phyloP scores from a whole-genome alignment of 92 coral and sea anemone genomes.

The Porites cylindrica region DNA sequence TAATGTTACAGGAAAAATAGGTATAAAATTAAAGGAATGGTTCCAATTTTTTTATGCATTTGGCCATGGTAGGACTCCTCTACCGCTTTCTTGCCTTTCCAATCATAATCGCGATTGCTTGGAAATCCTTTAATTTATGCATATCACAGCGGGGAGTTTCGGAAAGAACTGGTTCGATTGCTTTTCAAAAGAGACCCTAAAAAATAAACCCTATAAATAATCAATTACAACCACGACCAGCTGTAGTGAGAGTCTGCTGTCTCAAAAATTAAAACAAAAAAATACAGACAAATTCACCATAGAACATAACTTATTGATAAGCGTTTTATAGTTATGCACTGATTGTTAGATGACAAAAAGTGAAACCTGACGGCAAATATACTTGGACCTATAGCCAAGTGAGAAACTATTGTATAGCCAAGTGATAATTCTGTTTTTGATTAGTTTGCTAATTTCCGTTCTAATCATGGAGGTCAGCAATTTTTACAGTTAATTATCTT shows the following conservation, averaged over 20 bases:
- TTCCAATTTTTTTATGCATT: conserved; percentile 26
- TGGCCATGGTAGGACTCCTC: conserved; percentile 18
- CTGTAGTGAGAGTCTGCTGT: neutral
- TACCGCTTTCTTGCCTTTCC: conserved; percentile 36
- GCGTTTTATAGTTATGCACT: too few relatives aligned
- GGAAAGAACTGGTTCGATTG: conserved; percentile 41
- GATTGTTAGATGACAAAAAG: too few relatives aligned
- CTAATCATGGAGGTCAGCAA: too few relatives aligned
- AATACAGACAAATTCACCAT: too few relatives aligned
- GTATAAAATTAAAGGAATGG: conserved; percentile 12
- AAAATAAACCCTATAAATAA: neutral
- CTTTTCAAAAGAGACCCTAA: neutral
- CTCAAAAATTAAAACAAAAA: too few relatives aligned
- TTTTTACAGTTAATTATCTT: too few relatives aligned
- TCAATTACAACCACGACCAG: neutral
- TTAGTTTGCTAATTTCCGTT: too few relatives aligned
- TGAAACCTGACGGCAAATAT: too few relatives aligned
- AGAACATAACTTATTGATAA: too few relatives aligned
- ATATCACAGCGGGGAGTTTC: conserved; percentile 67
- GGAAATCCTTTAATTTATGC: conserved; percentile 71
- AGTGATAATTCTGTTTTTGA: too few relatives aligned
- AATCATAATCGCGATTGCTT: conserved; percentile 44
- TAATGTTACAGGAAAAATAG: conserved; percentile 21
- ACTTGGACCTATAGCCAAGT: too few relatives aligned
- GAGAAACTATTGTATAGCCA: too few relatives aligned